Evolutionary conservation across 2,888 invertebrate genomes (phyloP).

Genomic region (Ochropacha duplaris): DNA sequence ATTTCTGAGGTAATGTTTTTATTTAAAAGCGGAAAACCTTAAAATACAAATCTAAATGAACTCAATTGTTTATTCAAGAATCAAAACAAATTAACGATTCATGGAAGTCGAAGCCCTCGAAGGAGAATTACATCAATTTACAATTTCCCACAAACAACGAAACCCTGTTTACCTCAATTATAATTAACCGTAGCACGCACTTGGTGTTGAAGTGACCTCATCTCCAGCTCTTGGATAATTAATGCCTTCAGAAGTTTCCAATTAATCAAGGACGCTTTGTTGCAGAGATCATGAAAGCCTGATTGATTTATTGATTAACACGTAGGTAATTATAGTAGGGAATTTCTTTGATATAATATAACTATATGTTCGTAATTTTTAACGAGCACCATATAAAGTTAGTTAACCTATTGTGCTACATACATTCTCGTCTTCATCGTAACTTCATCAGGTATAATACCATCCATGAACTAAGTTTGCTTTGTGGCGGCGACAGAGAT

Average conservation of each 20-base stretch:
- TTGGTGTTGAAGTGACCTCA: constrained; percentile 28
- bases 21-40: background rate
- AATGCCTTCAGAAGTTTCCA: constrained; percentile 14
- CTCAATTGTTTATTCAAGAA: constrained; percentile 8
- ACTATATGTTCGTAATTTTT: no score
- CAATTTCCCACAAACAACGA: constrained; percentile 19
- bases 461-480: no score
- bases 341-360: no score
- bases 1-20: background rate
- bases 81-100: constrained; percentile 19
- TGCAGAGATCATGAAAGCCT: background rate
- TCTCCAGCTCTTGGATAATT: constrained; percentile 26
- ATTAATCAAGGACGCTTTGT: background rate
- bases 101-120: constrained; percentile 14
- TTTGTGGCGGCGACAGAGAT: no score
- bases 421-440: no score
- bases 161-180: constrained; percentile 23
- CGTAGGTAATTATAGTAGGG: background rate
- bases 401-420: no score
- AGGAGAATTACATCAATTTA: constrained; percentile 30
- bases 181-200: constrained; percentile 32
- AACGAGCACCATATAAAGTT: no score
- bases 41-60: background rate
- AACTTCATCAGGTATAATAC: no score
- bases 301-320: background rate